A percentile compares a stretch with the other conserved stretches of the same genome.
Evolutionary conservation across 2,888 invertebrate genomes (phyloP).

Genomic region (Lasius platythorax): DNA sequence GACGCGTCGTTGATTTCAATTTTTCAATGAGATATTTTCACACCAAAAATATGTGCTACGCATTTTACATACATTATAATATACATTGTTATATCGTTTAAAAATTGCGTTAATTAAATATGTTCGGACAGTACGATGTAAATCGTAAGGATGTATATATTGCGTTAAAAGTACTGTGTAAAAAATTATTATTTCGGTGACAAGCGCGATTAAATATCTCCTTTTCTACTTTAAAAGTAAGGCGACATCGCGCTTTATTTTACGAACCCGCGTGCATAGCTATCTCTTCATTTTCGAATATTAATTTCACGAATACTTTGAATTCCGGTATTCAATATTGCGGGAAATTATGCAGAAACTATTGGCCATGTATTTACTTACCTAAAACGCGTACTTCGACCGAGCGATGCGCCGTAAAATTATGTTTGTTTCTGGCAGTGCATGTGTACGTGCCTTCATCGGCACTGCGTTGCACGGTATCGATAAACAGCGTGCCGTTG

Average conservation of each 20-base stretch:
- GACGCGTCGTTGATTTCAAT: background rate
- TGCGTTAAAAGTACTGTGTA: background rate
- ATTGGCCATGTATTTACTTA: slow-evolving; percentile 77
- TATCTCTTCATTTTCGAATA: slow-evolving; percentile 25
- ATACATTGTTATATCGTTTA: background rate
- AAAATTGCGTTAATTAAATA: background rate
- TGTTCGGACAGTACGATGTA: background rate
- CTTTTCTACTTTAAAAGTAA: background rate
- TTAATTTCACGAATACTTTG: slow-evolving; percentile 38
- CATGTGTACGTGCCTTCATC: slow-evolving; percentile 88
- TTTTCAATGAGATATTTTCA: background rate
- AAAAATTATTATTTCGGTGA: slow-evolving; percentile 17
- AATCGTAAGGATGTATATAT: background rate
- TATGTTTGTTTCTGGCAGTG: slow-evolving; percentile 87
- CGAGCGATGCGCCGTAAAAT: slow-evolving; percentile 84
- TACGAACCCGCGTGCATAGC: background rate
- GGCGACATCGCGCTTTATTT: background rate
- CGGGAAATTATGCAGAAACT: slow-evolving; percentile 43
- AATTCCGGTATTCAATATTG: slow-evolving; percentile 36
- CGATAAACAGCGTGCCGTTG: slow-evolving; percentile 87
- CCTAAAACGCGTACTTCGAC: slow-evolving; percentile 86
- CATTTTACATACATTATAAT: background rate
- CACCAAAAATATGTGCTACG: background rate
- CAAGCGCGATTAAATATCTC: background rate
- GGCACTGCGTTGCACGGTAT: slow-evolving; percentile 86